Conservation (phyloP, 2,888 invertebrate genomes). For the Phrixothrix hirtus region DNA sequence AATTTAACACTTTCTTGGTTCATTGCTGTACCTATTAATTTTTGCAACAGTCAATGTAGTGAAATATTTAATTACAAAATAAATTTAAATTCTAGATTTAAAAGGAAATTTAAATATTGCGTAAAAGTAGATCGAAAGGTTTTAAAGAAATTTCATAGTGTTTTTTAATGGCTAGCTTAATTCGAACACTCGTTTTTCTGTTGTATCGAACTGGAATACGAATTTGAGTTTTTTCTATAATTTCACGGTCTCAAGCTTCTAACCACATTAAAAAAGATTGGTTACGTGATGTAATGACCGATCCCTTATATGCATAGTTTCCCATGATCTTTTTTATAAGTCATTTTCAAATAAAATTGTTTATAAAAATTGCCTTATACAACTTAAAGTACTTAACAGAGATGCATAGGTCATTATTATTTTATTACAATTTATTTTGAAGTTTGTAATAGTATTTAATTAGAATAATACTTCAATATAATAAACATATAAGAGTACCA, state of each 20-base stretch:
- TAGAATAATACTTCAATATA: no score
- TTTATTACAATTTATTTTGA: no score
- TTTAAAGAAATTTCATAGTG: background rate
- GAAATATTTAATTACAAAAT: no score
- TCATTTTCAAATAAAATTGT: conserved; percentile 4
- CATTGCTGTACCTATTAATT: no score
- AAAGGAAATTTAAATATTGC: background rate
- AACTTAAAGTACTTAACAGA: no score
- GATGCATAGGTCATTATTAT: no score
- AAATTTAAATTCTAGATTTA: background rate
- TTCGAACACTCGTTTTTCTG: conserved; percentile 1
- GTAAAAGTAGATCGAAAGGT: background rate
- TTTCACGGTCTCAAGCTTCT: conserved; percentile 27
- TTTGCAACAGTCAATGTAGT: no score
- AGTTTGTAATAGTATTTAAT: no score
- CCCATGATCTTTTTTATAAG: conserved; percentile 18
- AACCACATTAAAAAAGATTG: conserved; percentile 26
- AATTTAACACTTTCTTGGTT: no score
- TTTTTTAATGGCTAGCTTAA: background rate
- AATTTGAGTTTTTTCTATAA: conserved; percentile 24
- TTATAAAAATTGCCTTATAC: no score
- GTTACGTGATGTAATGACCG: conserved; percentile 28
- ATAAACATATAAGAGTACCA: no score
- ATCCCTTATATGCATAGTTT: conserved; percentile 26
- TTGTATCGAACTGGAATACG: conserved; percentile 12